Percentiles rank a stretch among this genome's conserved stretches.
phyloP scores from a whole-genome alignment of 2,888 invertebrate genomes.

The Diplolepis rosae region DNA sequence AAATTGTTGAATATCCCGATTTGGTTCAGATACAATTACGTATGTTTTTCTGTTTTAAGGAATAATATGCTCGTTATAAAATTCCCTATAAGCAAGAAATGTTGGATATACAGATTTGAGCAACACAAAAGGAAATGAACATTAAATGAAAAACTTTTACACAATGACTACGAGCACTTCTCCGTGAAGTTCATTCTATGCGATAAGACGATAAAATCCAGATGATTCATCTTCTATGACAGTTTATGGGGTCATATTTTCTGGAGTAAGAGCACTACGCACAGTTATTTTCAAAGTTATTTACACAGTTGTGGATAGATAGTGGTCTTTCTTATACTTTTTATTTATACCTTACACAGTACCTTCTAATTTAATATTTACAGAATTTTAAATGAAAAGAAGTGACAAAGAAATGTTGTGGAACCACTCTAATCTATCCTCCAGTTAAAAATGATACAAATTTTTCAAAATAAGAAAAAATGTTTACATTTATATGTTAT shows the following conservation, averaged over 20 bases:
- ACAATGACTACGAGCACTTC: neutral
- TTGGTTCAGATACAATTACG: too few species aligned
- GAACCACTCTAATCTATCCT: too few species aligned
- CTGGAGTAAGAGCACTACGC: neutral
- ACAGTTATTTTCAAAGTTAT: neutral
- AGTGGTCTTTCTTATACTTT: neutral
- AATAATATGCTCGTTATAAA: neutral
- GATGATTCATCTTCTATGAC: neutral
- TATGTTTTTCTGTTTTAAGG: too few species aligned
- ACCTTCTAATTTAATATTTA: too few species aligned
- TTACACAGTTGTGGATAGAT: neutral
- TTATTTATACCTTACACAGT: neutral
- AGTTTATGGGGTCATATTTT: neutral
- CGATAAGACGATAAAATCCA: neutral
- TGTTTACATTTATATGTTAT: too few species aligned
- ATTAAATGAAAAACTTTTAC: neutral
- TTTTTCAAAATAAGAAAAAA: too few species aligned
- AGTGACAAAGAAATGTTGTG: too few species aligned
- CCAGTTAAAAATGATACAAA: too few species aligned
- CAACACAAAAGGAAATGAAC: neutral
- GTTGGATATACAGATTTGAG: neutral
- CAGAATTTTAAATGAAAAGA: too few species aligned
- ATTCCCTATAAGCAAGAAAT: neutral
- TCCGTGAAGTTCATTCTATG: neutral
- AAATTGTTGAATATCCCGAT: too few species aligned